Percentiles rank a stretch among this genome's conserved stretches.
Conservation (phyloP, 2,113 vertebrate genomes). For the Cettia cetti region DNA sequence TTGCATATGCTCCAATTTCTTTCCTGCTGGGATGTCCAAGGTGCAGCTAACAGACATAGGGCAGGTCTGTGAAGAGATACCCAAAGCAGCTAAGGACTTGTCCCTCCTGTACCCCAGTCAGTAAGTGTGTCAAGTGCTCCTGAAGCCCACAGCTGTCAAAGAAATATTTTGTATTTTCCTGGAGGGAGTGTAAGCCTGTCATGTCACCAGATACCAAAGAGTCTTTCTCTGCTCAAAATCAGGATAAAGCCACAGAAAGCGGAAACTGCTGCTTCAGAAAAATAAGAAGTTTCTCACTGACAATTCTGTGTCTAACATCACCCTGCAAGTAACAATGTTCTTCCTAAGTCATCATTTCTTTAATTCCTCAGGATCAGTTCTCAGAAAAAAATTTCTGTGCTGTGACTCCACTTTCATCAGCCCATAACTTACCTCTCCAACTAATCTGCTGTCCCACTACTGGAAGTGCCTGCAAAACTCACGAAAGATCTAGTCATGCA, state of each 20-base stretch:
- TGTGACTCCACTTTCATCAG: not conserved
- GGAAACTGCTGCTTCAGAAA: not conserved
- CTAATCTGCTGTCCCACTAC: not conserved
- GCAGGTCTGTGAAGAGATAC: not conserved
- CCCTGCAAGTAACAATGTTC: not conserved
- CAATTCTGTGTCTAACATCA: not conserved
- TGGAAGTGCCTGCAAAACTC: not conserved
- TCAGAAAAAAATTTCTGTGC: not conserved
- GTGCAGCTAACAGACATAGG: not conserved
- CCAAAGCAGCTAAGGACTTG: not conserved
- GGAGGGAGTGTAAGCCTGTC: not conserved
- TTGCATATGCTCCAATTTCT: not conserved
- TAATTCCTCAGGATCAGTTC: not conserved
- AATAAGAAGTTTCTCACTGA: not conserved
- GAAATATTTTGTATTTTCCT: not conserved
- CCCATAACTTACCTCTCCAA: not conserved
- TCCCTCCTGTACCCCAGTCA: not conserved
- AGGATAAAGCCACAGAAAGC: not conserved
- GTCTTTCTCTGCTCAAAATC: not conserved
- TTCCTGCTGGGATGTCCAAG: not conserved
- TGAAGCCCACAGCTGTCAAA: not conserved
- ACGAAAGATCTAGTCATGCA: not conserved
- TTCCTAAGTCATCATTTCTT: not conserved
- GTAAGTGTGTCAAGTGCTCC: not conserved
- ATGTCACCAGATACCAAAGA: not conserved